Conservation (phyloP, 2,113 vertebrate species). For the Heloderma charlesbogerti region DNA sequence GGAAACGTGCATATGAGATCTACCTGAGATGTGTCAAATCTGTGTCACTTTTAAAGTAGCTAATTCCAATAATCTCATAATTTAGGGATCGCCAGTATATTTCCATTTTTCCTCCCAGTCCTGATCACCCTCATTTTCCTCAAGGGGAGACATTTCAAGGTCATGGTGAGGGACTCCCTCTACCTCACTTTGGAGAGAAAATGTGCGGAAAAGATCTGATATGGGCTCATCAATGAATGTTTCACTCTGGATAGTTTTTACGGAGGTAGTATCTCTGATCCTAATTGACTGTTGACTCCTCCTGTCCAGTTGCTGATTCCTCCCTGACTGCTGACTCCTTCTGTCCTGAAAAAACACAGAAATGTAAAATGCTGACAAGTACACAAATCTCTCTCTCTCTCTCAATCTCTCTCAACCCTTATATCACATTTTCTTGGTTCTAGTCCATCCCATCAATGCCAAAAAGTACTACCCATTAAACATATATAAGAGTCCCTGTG, state of each 20-base stretch:
- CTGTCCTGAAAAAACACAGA: constrained; percentile 25
- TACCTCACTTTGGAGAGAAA: constrained; percentile 20
- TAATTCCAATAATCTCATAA: constrained; percentile 1
- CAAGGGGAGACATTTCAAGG: neutral
- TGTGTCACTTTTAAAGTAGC: neutral
- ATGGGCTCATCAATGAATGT: constrained; percentile 7
- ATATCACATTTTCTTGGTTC: neutral
- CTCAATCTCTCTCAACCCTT: neutral
- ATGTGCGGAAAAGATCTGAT: constrained; percentile 15
- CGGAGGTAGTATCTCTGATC: neutral
- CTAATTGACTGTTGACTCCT: constrained; percentile 13
- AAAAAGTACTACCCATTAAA: neutral
- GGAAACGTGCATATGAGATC: neutral
- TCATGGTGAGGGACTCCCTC: constrained; percentile 19
- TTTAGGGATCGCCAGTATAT: constrained; percentile 22
- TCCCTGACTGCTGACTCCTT: constrained; percentile 21
- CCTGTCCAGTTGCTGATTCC: neutral
- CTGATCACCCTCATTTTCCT: constrained; percentile 21
- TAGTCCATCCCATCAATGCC: neutral
- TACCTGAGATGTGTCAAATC: neutral
- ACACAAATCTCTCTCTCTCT: neutral
- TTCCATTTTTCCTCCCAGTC: constrained; percentile 44
- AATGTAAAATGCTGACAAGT: neutral
- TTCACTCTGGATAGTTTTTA: constrained; percentile 8
- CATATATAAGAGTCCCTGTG: neutral